Conservation (phyloP, 2,113 vertebrate species). For the Aphyosemion australe region DNA sequence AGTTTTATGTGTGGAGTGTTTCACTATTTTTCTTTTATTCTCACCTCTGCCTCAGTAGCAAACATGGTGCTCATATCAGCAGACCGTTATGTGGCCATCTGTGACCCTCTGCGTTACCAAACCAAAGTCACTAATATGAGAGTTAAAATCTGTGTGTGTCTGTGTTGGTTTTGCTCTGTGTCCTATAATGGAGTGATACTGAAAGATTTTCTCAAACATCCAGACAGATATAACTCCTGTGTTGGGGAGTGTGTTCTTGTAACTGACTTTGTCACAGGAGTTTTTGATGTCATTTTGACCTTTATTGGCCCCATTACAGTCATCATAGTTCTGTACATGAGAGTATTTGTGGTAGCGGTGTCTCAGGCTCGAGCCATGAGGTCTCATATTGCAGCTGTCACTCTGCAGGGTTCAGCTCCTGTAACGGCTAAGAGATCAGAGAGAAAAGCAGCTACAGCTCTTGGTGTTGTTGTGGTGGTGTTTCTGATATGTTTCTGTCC, state of each 20-base stretch:
- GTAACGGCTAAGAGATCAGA: constrained; percentile 27
- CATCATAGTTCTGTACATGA: constrained; percentile 37
- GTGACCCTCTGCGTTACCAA: constrained; percentile 48
- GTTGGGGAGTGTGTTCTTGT: constrained; percentile 23
- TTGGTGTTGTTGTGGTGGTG: constrained; percentile 35
- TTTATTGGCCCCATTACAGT: not conserved
- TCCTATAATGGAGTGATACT: constrained; percentile 8
- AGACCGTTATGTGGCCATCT: constrained; percentile 60
- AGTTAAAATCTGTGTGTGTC: constrained; percentile 11
- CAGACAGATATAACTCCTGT: constrained; percentile 24
- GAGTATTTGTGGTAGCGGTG: constrained; percentile 38
- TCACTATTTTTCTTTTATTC: constrained; percentile 2
- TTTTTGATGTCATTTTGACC: not conserved
- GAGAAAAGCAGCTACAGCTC: constrained; percentile 34
- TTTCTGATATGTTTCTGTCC: constrained; percentile 29
- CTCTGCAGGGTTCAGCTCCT: not conserved
- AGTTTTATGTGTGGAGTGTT: constrained; percentile 23
- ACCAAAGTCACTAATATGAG: constrained; percentile 29
- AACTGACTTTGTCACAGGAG: not conserved
- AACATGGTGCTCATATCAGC: constrained; percentile 60
- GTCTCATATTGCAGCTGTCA: not conserved
- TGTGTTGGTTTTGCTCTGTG: constrained; percentile 41
- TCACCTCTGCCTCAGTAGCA: constrained; percentile 40
- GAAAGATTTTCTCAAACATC: constrained; percentile 1
- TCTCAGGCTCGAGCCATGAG: constrained; percentile 39